These are phyloP conservation scores for Dasypogon diadema DNA, from an alignment of 2,888 invertebrate genomes.

Conservation along the genomic window DNA sequence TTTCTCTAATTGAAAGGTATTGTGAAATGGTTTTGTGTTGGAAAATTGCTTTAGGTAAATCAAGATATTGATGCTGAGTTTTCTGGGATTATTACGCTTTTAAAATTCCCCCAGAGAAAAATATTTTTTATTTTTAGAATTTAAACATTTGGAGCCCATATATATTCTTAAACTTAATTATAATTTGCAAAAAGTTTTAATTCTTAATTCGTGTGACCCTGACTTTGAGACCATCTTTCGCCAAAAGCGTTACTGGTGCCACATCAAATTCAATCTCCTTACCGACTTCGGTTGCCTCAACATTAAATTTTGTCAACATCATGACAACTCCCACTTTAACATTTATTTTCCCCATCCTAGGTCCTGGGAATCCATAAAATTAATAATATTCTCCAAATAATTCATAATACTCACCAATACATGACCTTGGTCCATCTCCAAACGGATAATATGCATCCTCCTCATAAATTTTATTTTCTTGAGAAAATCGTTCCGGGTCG, in stretches of 20 bases:
- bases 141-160: no score
- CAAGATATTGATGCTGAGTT: no score
- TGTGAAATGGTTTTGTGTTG: no score
- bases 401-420: constrained; percentile 63
- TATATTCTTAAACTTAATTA: no score
- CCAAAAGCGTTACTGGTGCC: constrained; percentile 61
- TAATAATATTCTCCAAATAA: neutral
- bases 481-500: constrained; percentile 67
- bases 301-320: constrained; percentile 61
- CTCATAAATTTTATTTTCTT: constrained; percentile 61
- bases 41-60: no score
- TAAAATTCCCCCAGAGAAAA: no score
- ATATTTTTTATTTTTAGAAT: no score
- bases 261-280: constrained; percentile 63
- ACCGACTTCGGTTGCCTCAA: constrained; percentile 59
- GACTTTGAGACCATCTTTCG: constrained; percentile 50
- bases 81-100: no score
- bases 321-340: constrained; percentile 64
- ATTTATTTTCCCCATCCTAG: constrained; percentile 64
- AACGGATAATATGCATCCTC: constrained; percentile 64
- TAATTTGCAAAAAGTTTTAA: no score
- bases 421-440: constrained; percentile 67
- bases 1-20: no score
- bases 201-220: neutral
- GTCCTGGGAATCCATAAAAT: constrained; percentile 59